Base-by-base conservation (phyloP, 2,888 invertebrate genomes). In the Pandemis corylana region DNA sequence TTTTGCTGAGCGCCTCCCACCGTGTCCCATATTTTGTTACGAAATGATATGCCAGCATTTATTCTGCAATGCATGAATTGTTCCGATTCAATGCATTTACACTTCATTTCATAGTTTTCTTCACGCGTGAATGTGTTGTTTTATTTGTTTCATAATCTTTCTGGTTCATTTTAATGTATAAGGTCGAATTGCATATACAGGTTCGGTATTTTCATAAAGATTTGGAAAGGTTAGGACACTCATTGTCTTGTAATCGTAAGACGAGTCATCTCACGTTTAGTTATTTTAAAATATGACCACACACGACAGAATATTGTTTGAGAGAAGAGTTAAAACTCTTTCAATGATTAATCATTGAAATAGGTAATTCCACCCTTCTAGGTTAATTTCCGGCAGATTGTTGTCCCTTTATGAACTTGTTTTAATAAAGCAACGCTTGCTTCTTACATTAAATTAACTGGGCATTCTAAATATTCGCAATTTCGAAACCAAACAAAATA, bases 11-110 rank as follows among this genome's bases (percentile, higher is more conserved):
- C 89, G 88, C 85, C 85, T 88, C 88, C 87, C 89, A 86, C 85
- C 87, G 89, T 88, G 93, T 85, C 88, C 92, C 88, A 93, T 91
- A 93, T 93, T 89, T 90, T 87, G 89, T 92, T 92, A 93, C 90
- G 90, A 91, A 90, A 91, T 93, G 91, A 93, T 91, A 88, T 86
- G 87, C 85, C 87, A 85, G 79, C 89, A 86, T 88, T 89, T 90
- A 89, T 89, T 87, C 84, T 85, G 84, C 84, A 84, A 84, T 81
- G 84, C 81, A 83, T 82, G 82, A 85, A 86, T 85, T 83, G 77
- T 72, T 67, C 73, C 76, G 70, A 71, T 74, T 70, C 72, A 74
- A 78, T 77, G 78, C 77, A 72, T 74, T 77, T 76, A 73, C 70
- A 67, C 62, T 72, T 63, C 75, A 71, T 75, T 71, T 75, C 59